These are phyloP conservation scores for Solenopsis invicta DNA, from an alignment of 1,140 invertebrate genomes.

Conservation along the genomic window DNA sequence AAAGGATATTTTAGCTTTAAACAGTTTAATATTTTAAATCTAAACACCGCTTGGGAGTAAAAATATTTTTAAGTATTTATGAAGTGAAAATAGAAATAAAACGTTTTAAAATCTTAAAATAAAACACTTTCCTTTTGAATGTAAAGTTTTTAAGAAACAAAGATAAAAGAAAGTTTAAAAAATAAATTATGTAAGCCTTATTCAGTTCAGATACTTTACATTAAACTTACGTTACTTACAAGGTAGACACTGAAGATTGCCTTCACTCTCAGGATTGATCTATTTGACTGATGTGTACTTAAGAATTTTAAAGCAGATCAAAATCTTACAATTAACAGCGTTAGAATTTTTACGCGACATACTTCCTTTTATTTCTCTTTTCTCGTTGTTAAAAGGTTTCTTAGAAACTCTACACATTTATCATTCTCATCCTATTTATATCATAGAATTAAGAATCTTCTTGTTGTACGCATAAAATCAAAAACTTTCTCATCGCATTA, in stretches of 20 bases:
- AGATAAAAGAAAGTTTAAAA: too few relatives aligned
- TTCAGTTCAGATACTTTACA: neutral
- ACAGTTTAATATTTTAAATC: too few relatives aligned
- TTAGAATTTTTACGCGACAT: conserved; percentile 23
- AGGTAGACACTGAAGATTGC: conserved; percentile 21
- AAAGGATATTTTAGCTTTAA: too few relatives aligned
- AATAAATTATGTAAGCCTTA: too few relatives aligned
- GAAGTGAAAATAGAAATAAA: too few relatives aligned
- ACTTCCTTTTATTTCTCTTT: neutral
- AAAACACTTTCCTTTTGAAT: too few relatives aligned
- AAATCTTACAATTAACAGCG: neutral
- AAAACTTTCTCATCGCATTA: conserved; percentile 28
- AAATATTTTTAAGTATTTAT: too few relatives aligned
- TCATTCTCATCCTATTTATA: conserved; percentile 43
- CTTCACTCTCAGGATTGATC: conserved; percentile 42
- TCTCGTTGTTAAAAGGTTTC: neutral
- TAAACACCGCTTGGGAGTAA: too few relatives aligned
- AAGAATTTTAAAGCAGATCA: conserved; percentile 16
- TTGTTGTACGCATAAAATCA: conserved; percentile 57
- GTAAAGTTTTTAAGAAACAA: too few relatives aligned
- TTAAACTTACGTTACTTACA: neutral
- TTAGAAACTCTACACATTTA: neutral
- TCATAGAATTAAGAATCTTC: conserved; percentile 18
- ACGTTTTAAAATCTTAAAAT: too few relatives aligned
- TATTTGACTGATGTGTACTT: conserved; percentile 38